Conservation (phyloP, 2,888 invertebrate genomes). For the Conistra vaccinii region DNA sequence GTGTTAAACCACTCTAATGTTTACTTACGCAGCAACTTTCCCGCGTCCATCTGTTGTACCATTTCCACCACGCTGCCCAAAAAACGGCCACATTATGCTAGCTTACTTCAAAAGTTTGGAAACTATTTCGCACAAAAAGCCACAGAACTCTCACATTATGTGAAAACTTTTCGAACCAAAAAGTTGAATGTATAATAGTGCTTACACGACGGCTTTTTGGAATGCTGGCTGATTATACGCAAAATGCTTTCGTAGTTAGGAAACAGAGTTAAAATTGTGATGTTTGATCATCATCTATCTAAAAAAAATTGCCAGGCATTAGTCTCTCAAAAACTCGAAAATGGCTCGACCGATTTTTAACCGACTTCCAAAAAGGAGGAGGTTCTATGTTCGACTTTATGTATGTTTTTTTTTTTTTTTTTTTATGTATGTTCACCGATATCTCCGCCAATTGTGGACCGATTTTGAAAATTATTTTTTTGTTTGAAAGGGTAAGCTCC, state of each 20-base stretch:
- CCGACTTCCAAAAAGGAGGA: too few relatives aligned
- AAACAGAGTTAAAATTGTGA: conserved; percentile 3
- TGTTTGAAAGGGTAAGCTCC: too few relatives aligned
- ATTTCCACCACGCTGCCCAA: conserved; percentile 30
- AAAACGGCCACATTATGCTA: conserved; percentile 56
- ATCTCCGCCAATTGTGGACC: too few relatives aligned
- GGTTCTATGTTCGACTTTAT: too few relatives aligned
- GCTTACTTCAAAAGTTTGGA: conserved; percentile 57
- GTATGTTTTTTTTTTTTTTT: too few relatives aligned
- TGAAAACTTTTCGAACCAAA: conserved; percentile 58
- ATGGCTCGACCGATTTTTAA: too few relatives aligned
- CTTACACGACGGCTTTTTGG: conserved; percentile 44
- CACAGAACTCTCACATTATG: conserved; percentile 61
- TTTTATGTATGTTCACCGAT: too few relatives aligned
- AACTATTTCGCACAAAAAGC: conserved; percentile 65
- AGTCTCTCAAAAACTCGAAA: too few relatives aligned
- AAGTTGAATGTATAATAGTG: conserved; percentile 63
- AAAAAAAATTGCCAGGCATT: too few relatives aligned
- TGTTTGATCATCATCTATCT: too few relatives aligned
- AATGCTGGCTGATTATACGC: conserved; percentile 43
- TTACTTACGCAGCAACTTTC: conserved; percentile 45
- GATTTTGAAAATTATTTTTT: too few relatives aligned
- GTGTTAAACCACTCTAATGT: conserved; percentile 25
- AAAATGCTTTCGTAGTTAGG: conserved; percentile 33
- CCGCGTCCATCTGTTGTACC: conserved; percentile 43